Evolutionary conservation across 1,140 invertebrate genomes (phyloP).

Genomic region (Dinothrombium tinctorium): DNA sequence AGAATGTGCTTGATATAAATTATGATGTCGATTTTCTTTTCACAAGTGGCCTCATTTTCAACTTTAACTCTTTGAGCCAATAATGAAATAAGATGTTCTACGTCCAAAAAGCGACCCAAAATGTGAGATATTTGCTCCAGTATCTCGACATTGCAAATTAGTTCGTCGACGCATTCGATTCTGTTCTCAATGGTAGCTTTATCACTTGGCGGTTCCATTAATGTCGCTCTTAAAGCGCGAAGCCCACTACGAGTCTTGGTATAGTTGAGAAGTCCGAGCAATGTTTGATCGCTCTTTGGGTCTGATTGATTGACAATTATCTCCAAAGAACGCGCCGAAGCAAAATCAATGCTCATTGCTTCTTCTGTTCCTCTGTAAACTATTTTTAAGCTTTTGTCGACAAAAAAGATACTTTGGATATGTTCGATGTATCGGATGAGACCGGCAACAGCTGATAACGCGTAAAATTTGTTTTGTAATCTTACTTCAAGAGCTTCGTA

Average conservation of each 20-base stretch:
- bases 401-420: constrained; percentile 46
- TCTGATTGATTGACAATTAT: constrained; percentile 32
- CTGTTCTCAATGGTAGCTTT: constrained; percentile 35
- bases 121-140: constrained; percentile 20
- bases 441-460: constrained; percentile 47
- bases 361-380: constrained; percentile 55
- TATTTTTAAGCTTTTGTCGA: constrained; percentile 47
- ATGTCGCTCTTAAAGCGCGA: constrained; percentile 37
- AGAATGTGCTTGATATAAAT: constrained; percentile 51
- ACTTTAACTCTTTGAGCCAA: constrained; percentile 31
- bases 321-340: constrained; percentile 39
- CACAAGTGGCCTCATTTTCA: constrained; percentile 32
- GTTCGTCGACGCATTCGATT: constrained; percentile 43
- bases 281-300: constrained; percentile 22
- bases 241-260: constrained; percentile 52
- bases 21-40: constrained; percentile 50
- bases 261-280: constrained; percentile 48
- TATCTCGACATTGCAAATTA: constrained; percentile 30
- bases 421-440: constrained; percentile 59
- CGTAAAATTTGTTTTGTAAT: constrained; percentile 56
- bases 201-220: constrained; percentile 23
- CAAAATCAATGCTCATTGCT: constrained; percentile 39
- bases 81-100: constrained; percentile 33
- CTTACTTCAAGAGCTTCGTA: constrained; percentile 43
- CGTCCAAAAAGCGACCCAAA: constrained; percentile 30